Evolutionary conservation across 1,140 invertebrate species (phyloP), one percentile per base, ranked within the genome.

Genomic region (Oryzaephilus surinamensis): DNA sequence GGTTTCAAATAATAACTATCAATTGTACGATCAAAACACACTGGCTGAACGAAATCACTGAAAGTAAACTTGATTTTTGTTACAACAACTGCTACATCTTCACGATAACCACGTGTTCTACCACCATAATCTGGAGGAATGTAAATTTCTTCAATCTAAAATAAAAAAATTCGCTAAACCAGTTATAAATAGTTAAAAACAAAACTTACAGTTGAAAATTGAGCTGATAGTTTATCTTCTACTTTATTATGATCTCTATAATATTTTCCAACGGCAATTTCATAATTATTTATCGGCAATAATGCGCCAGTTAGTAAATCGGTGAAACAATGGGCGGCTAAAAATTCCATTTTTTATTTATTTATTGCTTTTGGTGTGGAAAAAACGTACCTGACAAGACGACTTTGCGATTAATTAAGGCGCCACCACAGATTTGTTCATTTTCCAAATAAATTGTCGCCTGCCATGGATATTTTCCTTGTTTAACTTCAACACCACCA

Each of bases 191-290:
- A 2, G 14, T 18, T 1, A 11, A 32, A 8, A 20, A 20, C 19
- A 20, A 20, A 20, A 28, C 24, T 41, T 41, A 54, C 50, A 7
- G 38, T 26, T 10, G 39, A 45, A 37, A 45, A 52, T 41, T 55
- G 47, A 7, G 45, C 48, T n/a, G 43, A 35, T 1, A 18, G 6
- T 11, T 14, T 35, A 41, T 55, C 52, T 13, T 41, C 20, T 17
- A 5, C 7, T 27, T 52, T 38, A n/a, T 38, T 31, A 35, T 46
- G 52, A 7, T 20, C 2, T 19, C 44, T 33, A 38, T 52, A 55
- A 33, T 51, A 53, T 43, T 55, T 55, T 19, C 51, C 53, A 16
- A 42, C 48, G 6, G 45, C 48, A 13, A 55, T 39, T 30, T 17
- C 5, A 16, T 8, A 36, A 13, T 15, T 0, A 8, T 26, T 15